Percentiles rank a stretch among this genome's conserved stretches.
Evolutionary conservation across 2,888 invertebrate genomes (phyloP).

Genomic region (Mimas tiliae): DNA sequence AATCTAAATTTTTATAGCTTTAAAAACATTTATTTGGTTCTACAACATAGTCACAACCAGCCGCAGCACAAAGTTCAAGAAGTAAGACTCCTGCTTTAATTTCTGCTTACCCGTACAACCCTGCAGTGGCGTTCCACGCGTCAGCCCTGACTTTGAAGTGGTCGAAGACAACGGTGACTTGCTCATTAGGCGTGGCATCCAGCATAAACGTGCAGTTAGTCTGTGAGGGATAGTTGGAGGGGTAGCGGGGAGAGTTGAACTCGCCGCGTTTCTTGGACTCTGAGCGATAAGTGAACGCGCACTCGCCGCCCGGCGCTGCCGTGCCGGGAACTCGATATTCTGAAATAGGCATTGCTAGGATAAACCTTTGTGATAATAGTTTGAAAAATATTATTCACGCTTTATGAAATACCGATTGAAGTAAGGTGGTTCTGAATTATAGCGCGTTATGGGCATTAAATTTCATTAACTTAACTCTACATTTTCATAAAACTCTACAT

Average conservation of each 20-base stretch:
- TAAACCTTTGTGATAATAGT: background rate
- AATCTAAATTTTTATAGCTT: no score
- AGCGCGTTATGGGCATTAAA: no score
- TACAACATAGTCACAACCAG: no score
- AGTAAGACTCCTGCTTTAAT: no score
- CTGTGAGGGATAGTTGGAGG: slow-evolving; percentile 97
- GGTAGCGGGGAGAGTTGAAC: slow-evolving; percentile 98
- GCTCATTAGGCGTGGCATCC: slow-evolving; percentile 93
- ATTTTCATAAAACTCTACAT: no score
- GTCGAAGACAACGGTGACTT: slow-evolving; percentile 95
- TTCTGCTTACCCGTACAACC: slow-evolving; percentile 67
- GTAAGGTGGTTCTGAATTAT: no score
- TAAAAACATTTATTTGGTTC: no score
- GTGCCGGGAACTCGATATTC: slow-evolving; percentile 98
- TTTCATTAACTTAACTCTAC: no score
- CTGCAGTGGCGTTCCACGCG: slow-evolving; percentile 89
- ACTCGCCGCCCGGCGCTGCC: slow-evolving; percentile 95
- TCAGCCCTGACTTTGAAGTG: slow-evolving; percentile 95
- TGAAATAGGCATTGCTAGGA: slow-evolving; percentile 44
- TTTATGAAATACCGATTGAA: no score
- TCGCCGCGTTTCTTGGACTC: slow-evolving; percentile 94
- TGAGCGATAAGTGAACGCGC: slow-evolving; percentile 96
- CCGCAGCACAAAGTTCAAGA: no score
- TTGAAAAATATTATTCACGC: background rate
- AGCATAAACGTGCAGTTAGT: slow-evolving; percentile 97